A percentile compares a stretch with the other conserved stretches of the same genome.
Evolutionary conservation across 2,888 invertebrate species (phyloP).

Genomic region (Oxytorus armatus): DNA sequence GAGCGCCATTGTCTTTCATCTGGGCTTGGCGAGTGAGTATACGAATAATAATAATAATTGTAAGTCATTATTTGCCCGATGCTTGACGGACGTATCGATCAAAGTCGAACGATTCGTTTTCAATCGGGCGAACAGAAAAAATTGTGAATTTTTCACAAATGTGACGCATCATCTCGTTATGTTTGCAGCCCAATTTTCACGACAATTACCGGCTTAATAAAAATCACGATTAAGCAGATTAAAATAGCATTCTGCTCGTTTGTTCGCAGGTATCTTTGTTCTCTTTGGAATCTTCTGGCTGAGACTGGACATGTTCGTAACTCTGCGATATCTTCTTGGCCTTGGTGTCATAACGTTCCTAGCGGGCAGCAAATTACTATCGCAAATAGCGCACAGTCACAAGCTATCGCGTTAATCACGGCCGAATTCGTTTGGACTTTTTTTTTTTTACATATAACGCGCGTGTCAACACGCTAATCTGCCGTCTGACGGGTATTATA

Average conservation of each 20-base stretch:
- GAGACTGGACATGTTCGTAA: slow-evolving; percentile 97
- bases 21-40: slow-evolving; percentile 91
- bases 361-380: slow-evolving; percentile 95
- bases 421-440: slow-evolving; percentile 16
- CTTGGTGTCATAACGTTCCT: slow-evolving; percentile 96
- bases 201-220: slow-evolving; percentile 72
- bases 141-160: slow-evolving; percentile 81
- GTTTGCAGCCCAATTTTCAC: slow-evolving; percentile 82
- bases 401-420: slow-evolving; percentile 76
- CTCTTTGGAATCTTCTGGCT: slow-evolving; percentile 97
- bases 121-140: slow-evolving; percentile 77
- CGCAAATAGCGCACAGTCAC: slow-evolving; percentile 88
- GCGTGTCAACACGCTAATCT: neutral
- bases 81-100: slow-evolving; percentile 74
- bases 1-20: slow-evolving; percentile 95
- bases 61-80: slow-evolving; percentile 74
- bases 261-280: slow-evolving; percentile 90
- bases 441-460: neutral
- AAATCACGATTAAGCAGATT: no score
- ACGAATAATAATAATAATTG: neutral
- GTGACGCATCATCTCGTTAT: slow-evolving; percentile 70
- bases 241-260: slow-evolving; percentile 39
- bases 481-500: neutral
- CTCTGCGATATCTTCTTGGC: slow-evolving; percentile 94
- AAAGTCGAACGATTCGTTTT: slow-evolving; percentile 74